Evolutionary conservation across 2,888 invertebrate species (phyloP).

Genomic region (Chalcosyrphus nemorum): DNA sequence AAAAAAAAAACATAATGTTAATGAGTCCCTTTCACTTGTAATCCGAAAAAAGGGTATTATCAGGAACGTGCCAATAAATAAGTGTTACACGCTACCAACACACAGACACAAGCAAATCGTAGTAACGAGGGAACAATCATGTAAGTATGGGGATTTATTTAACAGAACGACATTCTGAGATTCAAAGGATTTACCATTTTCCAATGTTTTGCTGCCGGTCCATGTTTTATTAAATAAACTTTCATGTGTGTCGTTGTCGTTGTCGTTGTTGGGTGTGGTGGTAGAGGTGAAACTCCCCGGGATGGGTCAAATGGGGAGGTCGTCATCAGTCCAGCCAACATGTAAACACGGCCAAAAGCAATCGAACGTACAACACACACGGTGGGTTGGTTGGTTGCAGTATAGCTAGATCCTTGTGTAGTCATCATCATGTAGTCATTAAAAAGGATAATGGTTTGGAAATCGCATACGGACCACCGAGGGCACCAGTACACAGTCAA

Average conservation of each 20-base stretch:
- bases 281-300: neutral
- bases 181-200: constrained; percentile 67
- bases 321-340: constrained; percentile 21
- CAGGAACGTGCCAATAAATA: constrained; percentile 63
- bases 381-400: neutral
- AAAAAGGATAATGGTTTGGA: constrained; percentile 70
- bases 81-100: constrained; percentile 34
- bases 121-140: neutral
- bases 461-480: constrained; percentile 64
- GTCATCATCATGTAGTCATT: constrained; percentile 72
- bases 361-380: constrained; percentile 23
- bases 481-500: constrained; percentile 18
- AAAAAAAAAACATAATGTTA: constrained; percentile 72
- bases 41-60: constrained; percentile 44
- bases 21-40: constrained; percentile 61
- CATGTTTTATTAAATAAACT: constrained; percentile 70
- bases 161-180: constrained; percentile 50
- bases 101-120: neutral
- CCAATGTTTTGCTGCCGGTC: constrained; percentile 56
- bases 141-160: constrained; percentile 35
- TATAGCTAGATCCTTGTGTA: constrained; percentile 22
- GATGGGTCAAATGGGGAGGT: neutral
- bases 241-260: too few relatives aligned
- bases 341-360: constrained; percentile 62
- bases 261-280: too few relatives aligned